These are phyloP conservation scores for Drosophila sucinea DNA, from an alignment of 1,140 invertebrate species.

Conservation along the genomic window DNA sequence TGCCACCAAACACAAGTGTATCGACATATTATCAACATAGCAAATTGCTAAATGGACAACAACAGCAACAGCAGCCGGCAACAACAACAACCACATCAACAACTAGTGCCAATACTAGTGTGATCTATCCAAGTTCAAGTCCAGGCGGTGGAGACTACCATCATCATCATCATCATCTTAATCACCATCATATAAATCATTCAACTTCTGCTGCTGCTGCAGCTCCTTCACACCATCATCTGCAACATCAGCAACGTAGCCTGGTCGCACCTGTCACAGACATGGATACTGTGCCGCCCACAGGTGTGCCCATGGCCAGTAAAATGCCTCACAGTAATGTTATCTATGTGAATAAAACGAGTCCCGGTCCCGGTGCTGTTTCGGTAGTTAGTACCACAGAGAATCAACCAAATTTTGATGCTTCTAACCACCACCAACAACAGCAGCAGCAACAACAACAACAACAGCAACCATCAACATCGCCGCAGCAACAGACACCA, in stretches of 20 bases:
- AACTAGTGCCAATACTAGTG: constrained; percentile 8
- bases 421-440: constrained; percentile 29
- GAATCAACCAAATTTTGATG: constrained; percentile 28
- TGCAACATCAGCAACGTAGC: constrained; percentile 25
- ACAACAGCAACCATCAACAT: constrained; percentile 5
- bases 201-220: neutral
- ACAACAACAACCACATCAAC: constrained; percentile 1
- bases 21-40: constrained; percentile 80
- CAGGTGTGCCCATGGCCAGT: constrained; percentile 66
- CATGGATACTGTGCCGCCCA: constrained; percentile 79
- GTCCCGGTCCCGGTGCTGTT: constrained; percentile 32
- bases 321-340: constrained; percentile 75
- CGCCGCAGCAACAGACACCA: neutral
- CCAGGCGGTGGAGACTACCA: constrained; percentile 1
- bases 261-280: constrained; percentile 77
- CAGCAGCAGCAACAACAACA: constrained; percentile 38
- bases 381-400: constrained; percentile 66
- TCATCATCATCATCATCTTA: neutral
- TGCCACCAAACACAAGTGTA: constrained; percentile 79
- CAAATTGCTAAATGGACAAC: constrained; percentile 57
- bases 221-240: constrained; percentile 31
- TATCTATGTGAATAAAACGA: constrained; percentile 76
- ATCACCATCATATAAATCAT: neutral
- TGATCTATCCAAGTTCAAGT: constrained; percentile 14
- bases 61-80: constrained; percentile 17